Evolutionary conservation across 2,113 vertebrate genomes (phyloP).

Genomic region (Oryzias woworae): DNA sequence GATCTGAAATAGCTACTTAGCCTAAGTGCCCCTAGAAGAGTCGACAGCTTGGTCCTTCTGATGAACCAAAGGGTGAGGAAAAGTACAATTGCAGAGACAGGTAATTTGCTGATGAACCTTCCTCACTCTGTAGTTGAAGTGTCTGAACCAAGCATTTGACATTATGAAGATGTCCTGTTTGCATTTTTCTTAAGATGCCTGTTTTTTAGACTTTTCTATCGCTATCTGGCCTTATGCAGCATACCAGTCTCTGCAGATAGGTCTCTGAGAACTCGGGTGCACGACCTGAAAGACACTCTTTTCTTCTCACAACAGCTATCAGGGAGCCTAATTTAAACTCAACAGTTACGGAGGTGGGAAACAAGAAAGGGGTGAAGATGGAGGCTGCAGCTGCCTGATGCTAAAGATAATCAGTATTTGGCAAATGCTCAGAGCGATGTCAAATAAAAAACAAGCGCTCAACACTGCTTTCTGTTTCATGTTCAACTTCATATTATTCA

Average conservation of each 20-base stretch:
- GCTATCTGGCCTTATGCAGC: not conserved
- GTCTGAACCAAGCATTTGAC: not conserved
- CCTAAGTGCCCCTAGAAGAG: conserved; percentile 22
- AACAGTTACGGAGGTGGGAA: not conserved
- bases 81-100: not conserved
- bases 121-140: too few relatives aligned
- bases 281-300: not conserved
- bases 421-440: too few relatives aligned
- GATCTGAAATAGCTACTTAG: conserved; percentile 66
- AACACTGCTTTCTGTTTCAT: too few relatives aligned
- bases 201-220: conserved; percentile 14
- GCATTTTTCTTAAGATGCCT: not conserved
- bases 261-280: too few relatives aligned
- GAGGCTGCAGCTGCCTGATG: conserved; percentile 6
- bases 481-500: too few relatives aligned
- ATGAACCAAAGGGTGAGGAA: conserved; percentile 25
- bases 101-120: too few relatives aligned
- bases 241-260: not conserved
- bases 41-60: conserved; percentile 5
- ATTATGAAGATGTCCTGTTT: conserved; percentile 2
- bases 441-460: too few relatives aligned
- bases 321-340: conserved; percentile 14
- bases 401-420: not conserved
- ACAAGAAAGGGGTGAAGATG: conserved; percentile 3
- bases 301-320: conserved; percentile 10